These are phyloP conservation scores for Eolophus roseicapilla DNA, from an alignment of 2,113 vertebrate species.

Conservation along the genomic window DNA sequence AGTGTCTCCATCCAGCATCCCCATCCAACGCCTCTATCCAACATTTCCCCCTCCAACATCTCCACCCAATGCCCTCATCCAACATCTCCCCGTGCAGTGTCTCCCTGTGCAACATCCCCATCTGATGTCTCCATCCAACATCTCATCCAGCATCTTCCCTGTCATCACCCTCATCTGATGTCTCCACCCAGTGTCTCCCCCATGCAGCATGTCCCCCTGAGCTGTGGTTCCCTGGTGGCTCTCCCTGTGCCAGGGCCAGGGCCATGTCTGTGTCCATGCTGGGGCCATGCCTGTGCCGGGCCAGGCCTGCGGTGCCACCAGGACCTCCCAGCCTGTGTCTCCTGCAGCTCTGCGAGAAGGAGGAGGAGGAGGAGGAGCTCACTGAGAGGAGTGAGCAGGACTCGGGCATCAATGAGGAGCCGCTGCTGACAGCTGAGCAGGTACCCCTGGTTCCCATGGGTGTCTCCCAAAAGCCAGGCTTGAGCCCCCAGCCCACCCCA, in stretches of 20 bases:
- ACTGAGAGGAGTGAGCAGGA: slow-evolving; percentile 63
- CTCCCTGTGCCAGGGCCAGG: neutral
- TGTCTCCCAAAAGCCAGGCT: neutral
- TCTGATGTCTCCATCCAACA: rapidly evolving
- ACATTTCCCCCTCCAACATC: neutral
- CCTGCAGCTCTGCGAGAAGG: slow-evolving; percentile 48
- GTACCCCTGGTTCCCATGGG: neutral
- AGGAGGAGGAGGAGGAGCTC: slow-evolving; percentile 53
- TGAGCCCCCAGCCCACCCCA: neutral
- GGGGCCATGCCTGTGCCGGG: neutral
- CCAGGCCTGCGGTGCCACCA: neutral
- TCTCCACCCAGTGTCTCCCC: neutral
- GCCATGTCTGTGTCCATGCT: neutral
- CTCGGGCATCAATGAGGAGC: slow-evolving; percentile 59
- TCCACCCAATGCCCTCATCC: neutral
- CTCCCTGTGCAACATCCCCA: neutral
- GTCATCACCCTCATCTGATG: neutral
- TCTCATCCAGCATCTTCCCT: neutral
- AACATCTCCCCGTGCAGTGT: neutral
- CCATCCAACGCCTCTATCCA: neutral
- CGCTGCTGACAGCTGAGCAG: slow-evolving; percentile 58
- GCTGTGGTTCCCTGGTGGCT: neutral
- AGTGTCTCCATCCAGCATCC: neutral
- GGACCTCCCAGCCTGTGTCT: neutral
- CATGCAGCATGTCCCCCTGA: rapidly evolving